Evolutionary conservation across 2,797 vertebrate species (phyloP).

Genomic region (Ficedula albicollis): DNA sequence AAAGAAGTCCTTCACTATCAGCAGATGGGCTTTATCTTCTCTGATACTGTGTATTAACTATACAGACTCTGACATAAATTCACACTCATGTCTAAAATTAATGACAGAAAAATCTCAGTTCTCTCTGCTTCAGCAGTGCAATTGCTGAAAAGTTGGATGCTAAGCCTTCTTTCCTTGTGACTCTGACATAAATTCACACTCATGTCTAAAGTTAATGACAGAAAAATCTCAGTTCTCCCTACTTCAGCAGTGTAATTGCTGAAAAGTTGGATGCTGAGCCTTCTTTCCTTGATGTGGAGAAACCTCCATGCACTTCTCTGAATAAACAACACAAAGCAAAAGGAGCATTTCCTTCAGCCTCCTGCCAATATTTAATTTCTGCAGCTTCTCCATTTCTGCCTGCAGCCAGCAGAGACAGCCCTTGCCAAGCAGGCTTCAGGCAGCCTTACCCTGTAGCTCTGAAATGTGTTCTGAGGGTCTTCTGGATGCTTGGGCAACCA

Average conservation of each 20-base stretch:
- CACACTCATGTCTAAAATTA: too few relatives aligned
- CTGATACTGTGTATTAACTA: not conserved
- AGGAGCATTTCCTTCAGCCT: accelerated
- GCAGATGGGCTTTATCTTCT: slow-evolving; percentile 5
- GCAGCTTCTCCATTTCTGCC: not conserved
- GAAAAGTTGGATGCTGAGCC: not conserved
- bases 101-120: slow-evolving; percentile 2
- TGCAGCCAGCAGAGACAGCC: not conserved
- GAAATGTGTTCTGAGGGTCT: not conserved
- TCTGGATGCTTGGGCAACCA: not conserved
- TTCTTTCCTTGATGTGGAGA: not conserved
- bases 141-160: not conserved
- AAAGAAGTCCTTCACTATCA: not conserved
- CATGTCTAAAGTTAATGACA: too few relatives aligned
- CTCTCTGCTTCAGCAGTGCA: not conserved
- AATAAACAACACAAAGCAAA: accelerated
- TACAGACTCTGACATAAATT: not conserved
- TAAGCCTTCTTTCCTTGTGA: not conserved
- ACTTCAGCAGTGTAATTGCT: not conserved
- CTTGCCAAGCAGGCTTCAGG: not conserved
- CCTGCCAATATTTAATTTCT: not conserved
- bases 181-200: too few relatives aligned
- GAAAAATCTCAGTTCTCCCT: not conserved
- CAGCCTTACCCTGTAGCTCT: not conserved
- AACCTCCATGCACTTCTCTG: not conserved